Evolutionary conservation across 2,113 vertebrate species (phyloP), one percentile per base, ranked within the genome.

Genomic region (Calidris pygmaea): DNA sequence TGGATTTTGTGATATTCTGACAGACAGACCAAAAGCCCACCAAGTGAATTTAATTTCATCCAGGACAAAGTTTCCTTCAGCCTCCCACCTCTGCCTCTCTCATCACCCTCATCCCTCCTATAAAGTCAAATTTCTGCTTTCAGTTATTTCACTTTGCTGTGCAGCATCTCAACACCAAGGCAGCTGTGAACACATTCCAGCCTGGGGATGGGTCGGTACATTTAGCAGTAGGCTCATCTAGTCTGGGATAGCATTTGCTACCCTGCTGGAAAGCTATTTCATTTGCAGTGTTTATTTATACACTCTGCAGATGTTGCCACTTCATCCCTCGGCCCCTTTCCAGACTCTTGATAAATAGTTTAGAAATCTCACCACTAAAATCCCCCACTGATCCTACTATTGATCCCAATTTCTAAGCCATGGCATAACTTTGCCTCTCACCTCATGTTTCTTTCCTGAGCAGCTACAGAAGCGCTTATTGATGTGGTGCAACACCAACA

Each of bases 331-430:
- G 4, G 47, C 37, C 27, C 56, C 37, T 84, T 75, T 84, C 43
- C 52, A 86, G 60, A 8, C 23, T 67, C 19, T 14, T 90, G 63
- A 52, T 80, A 87, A 93, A 76, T 41, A 63, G 76, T 77, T 95
- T 35, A 39, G 47, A 79, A 82, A 59, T 50, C 59, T 91, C 53
- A 45, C 58, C 43, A 41, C 48, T 82, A 35, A 91, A 95, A 77
- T 67, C 78, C 52, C 66, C 43, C 53, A 26, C 82, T 65, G 75
- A 71, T 81, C 52, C 23, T 21, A 23, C 27, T 67, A 97, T 96
- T 37, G 93, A 97, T 92, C 59, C 30, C 35, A 81, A 32, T 62
- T 95, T 84, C 93, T 90, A 92, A 95, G 80, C 75, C 56, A 50
- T 6, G 22, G 67, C 43, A 60, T 48, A 90, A 77, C 75, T 87